These are phyloP conservation scores for Medauroidea extradentata DNA, from an alignment of 1,140 invertebrate genomes.

Conservation along the genomic window DNA sequence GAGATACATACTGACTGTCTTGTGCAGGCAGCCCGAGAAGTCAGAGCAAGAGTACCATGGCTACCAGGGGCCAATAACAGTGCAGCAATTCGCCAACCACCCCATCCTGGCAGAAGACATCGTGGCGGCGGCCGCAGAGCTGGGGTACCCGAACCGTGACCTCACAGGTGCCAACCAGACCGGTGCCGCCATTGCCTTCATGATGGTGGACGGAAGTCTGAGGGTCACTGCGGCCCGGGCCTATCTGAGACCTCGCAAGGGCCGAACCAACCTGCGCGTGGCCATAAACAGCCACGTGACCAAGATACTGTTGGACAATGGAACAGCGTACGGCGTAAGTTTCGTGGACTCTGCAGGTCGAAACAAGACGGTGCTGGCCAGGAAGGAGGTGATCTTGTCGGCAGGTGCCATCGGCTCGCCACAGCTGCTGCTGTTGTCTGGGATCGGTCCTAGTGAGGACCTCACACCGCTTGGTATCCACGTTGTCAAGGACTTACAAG, in stretches of 20 bases:
- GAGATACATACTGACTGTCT: too few relatives aligned
- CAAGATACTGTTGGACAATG: constrained; percentile 27
- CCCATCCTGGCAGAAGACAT: constrained; percentile 46
- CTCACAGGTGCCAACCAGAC: constrained; percentile 57
- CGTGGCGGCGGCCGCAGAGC: constrained; percentile 59
- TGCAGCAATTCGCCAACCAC: constrained; percentile 21
- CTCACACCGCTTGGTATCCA: constrained; percentile 32
- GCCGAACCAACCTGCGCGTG: constrained; percentile 80
- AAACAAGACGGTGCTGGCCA: constrained; percentile 12
- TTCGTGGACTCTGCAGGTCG: constrained; percentile 17
- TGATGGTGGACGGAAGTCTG: constrained; percentile 12
- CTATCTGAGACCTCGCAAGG: constrained; percentile 75
- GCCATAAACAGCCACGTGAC: constrained; percentile 81
- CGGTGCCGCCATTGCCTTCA: constrained; percentile 45
- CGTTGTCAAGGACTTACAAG: constrained; percentile 45
- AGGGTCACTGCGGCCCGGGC: constrained; percentile 74
- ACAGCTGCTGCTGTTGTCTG: constrained; percentile 48
- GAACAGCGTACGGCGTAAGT: constrained; percentile 20
- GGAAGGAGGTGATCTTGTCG: constrained; percentile 38
- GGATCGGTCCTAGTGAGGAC: constrained; percentile 45
- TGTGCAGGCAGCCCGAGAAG: constrained; percentile 1
- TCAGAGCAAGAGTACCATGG: constrained; percentile 23
- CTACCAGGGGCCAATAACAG: constrained; percentile 26
- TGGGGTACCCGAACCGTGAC: constrained; percentile 64
- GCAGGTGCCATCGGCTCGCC: constrained; percentile 40